Conservation (phyloP, 2,888 invertebrate genomes). For the Drosophila aldrichi region DNA sequence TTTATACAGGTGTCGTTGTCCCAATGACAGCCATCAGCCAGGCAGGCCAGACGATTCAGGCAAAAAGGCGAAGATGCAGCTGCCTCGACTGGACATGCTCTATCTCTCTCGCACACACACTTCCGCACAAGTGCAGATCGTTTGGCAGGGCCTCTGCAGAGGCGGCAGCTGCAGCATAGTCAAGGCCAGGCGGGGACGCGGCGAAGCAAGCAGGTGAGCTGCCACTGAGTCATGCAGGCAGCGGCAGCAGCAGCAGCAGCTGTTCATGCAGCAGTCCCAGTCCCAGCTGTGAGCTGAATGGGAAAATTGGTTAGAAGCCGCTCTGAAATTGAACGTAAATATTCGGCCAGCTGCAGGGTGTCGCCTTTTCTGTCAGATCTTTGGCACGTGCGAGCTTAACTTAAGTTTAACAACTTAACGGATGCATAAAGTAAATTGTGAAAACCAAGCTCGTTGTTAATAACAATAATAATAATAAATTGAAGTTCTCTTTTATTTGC, state of each 20-base stretch:
- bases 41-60: slow-evolving; percentile 38
- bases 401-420: slow-evolving; percentile 13
- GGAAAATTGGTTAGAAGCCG: slow-evolving; percentile 20
- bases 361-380: slow-evolving; percentile 7
- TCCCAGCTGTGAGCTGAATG: slow-evolving; percentile 19
- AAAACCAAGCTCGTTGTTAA: neutral
- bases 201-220: slow-evolving; percentile 27
- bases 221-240: slow-evolving; percentile 25
- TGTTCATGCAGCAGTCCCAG: slow-evolving; percentile 41
- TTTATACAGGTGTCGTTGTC: slow-evolving; percentile 75
- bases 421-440: slow-evolving; percentile 4
- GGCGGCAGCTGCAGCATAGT: slow-evolving; percentile 54
- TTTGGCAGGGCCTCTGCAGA: slow-evolving; percentile 36
- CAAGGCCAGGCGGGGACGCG: slow-evolving; percentile 44
- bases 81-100: slow-evolving; percentile 39
- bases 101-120: slow-evolving; percentile 22
- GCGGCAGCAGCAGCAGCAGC: slow-evolving; percentile 42
- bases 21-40: slow-evolving; percentile 47
- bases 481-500: neutral
- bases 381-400: slow-evolving; percentile 20
- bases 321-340: slow-evolving; percentile 20
- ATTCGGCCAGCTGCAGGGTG: slow-evolving; percentile 31
- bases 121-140: slow-evolving; percentile 50
- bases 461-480: slow-evolving; percentile 7
- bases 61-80: slow-evolving; percentile 52